Evolutionary conservation across 2,113 vertebrate species (phyloP).

Genomic region (Ibidorhyncha struthersii): DNA sequence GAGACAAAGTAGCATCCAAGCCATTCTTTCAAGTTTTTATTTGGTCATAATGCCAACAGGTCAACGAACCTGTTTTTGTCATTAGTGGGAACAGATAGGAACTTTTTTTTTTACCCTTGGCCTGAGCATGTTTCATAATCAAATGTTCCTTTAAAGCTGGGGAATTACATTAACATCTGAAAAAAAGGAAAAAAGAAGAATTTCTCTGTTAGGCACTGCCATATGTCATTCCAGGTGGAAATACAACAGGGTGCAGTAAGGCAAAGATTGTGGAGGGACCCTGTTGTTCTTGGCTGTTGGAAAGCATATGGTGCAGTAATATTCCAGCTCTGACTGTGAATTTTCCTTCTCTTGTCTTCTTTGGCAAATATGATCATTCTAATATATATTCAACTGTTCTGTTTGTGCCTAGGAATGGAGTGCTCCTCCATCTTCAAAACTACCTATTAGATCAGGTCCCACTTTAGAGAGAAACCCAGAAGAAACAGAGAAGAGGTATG

Average conservation of each 20-base stretch:
- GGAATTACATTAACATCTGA: not conserved
- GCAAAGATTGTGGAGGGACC: not conserved
- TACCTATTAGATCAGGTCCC: not conserved
- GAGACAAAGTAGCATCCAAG: not conserved
- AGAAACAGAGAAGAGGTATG: not conserved
- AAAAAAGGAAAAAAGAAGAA: not conserved
- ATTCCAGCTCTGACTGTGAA: constrained; percentile 24
- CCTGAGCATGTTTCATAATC: not conserved
- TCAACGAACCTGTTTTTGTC: not conserved
- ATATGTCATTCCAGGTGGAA: constrained; percentile 63
- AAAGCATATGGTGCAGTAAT: constrained; percentile 17
- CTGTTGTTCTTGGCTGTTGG: constrained; percentile 13
- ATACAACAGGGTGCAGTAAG: constrained; percentile 35
- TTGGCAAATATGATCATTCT: not conserved
- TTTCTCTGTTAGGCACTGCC: constrained; percentile 7
- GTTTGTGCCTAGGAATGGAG: not conserved
- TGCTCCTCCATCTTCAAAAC: not conserved
- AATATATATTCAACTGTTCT: not conserved
- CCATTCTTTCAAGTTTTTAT: not conserved
- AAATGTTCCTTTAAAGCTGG: not conserved
- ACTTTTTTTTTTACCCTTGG: not conserved
- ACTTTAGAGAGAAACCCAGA: not conserved
- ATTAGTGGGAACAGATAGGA: not conserved
- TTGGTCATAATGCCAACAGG: not conserved
- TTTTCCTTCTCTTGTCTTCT: constrained; percentile 12